Evolutionary conservation across 2,888 invertebrate genomes (phyloP).

Genomic region (Galerucella calmariensis): DNA sequence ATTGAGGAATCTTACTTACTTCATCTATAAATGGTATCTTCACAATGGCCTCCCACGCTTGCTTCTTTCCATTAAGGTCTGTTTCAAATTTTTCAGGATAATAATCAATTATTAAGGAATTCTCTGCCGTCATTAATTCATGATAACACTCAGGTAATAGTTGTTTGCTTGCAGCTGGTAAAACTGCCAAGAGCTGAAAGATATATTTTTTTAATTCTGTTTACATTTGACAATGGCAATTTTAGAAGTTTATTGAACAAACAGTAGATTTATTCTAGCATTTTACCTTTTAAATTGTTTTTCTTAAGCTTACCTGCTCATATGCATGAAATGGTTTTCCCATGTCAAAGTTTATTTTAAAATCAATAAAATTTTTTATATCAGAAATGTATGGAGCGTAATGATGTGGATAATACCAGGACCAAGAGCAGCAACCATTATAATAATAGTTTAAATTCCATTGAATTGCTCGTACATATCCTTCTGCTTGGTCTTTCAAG

Average conservation of each 20-base stretch:
- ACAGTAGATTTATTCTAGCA: background rate
- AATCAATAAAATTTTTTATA: constrained; percentile 79
- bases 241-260: background rate
- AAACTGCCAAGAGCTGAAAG: constrained; percentile 80
- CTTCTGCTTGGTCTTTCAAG: constrained; percentile 82
- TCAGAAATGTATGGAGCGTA: constrained; percentile 98
- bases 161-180: constrained; percentile 86
- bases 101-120: constrained; percentile 86
- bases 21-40: constrained; percentile 94
- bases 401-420: constrained; percentile 98
- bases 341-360: constrained; percentile 82
- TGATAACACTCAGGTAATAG: constrained; percentile 84
- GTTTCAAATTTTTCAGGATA: constrained; percentile 92
- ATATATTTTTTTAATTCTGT: background rate
- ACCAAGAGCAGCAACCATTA: constrained; percentile 96
- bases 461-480: constrained; percentile 93
- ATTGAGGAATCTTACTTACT: constrained; percentile 60
- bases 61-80: constrained; percentile 94
- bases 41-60: constrained; percentile 97
- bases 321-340: constrained; percentile 93
- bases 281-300: background rate
- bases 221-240: background rate
- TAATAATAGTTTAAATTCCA: constrained; percentile 98
- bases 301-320: constrained; percentile 74
- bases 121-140: constrained; percentile 79